Evolutionary conservation across 1,140 invertebrate genomes (phyloP).

Genomic region (Bilobella aurantiaca): DNA sequence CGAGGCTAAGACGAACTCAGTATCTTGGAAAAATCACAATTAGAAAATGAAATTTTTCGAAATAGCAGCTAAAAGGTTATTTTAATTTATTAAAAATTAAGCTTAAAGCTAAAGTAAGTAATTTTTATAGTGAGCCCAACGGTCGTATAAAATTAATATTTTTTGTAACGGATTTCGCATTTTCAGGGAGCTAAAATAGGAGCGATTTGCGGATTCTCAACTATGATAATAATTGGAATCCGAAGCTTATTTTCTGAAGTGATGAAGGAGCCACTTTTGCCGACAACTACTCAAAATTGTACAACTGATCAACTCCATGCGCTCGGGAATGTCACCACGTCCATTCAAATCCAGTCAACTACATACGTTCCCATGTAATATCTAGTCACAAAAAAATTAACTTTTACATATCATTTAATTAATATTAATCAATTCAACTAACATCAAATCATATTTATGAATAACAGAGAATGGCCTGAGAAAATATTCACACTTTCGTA

Average conservation of each 20-base stretch:
- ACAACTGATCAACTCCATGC: neutral
- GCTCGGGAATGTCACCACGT: neutral
- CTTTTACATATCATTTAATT: too few relatives aligned
- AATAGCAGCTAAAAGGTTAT: too few relatives aligned
- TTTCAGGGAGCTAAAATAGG: conserved; percentile 26
- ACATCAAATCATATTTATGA: neutral
- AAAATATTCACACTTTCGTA: neutral
- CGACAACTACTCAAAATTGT: conserved; percentile 13
- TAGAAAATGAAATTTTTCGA: too few relatives aligned
- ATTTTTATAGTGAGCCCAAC: too few relatives aligned
- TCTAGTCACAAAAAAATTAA: too few relatives aligned
- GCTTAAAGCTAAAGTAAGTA: too few relatives aligned
- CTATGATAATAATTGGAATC: conserved; percentile 20
- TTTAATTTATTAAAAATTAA: too few relatives aligned
- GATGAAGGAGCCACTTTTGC: conserved; percentile 9
- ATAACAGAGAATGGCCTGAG: neutral
- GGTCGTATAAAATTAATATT: too few relatives aligned
- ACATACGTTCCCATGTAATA: neutral
- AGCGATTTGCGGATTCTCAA: conserved; percentile 15
- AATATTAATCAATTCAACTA: too few relatives aligned
- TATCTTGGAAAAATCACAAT: too few relatives aligned
- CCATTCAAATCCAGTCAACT: neutral
- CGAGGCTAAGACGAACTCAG: too few relatives aligned
- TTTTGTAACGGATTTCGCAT: too few relatives aligned
- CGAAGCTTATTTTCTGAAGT: conserved; percentile 5